These are phyloP conservation scores for Pyrocoelia pectoralis DNA, from an alignment of 2,888 invertebrate genomes.

Conservation along the genomic window DNA sequence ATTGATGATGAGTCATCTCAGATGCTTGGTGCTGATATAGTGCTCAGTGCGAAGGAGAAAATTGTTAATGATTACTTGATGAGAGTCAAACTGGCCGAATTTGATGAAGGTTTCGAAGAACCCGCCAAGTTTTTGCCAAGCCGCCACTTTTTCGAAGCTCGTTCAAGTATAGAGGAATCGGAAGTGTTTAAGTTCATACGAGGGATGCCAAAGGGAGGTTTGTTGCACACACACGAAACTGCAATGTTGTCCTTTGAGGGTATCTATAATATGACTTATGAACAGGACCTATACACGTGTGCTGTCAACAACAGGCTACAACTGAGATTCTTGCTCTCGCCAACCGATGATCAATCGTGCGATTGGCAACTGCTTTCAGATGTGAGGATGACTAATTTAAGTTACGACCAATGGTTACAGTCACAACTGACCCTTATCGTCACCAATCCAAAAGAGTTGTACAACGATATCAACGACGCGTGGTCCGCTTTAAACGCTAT, in stretches of 20 bases:
- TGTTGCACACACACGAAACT: slow-evolving; percentile 74
- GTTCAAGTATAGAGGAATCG: slow-evolving; percentile 66
- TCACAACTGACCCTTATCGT: slow-evolving; percentile 47
- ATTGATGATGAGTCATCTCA: slow-evolving; percentile 22
- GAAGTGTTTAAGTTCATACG: slow-evolving; percentile 71
- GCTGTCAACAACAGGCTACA: slow-evolving; percentile 44
- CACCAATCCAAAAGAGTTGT: slow-evolving; percentile 47
- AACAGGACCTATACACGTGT: slow-evolving; percentile 63
- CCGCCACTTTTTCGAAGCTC: slow-evolving; percentile 70
- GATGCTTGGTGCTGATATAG: slow-evolving; percentile 28
- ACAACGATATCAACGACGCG: slow-evolving; percentile 57
- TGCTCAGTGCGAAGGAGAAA: slow-evolving; percentile 46
- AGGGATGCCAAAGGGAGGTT: slow-evolving; percentile 77
- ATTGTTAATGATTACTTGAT: slow-evolving; percentile 49
- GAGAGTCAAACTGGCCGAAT: slow-evolving; percentile 48
- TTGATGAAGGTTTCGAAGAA: slow-evolving; percentile 47
- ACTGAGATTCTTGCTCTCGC: slow-evolving; percentile 52
- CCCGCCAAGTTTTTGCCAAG: slow-evolving; percentile 66
- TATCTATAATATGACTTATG: slow-evolving; percentile 69
- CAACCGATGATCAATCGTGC: slow-evolving; percentile 45
- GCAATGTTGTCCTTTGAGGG: slow-evolving; percentile 69
- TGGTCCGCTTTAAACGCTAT: slow-evolving; percentile 65
- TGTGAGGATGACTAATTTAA: slow-evolving; percentile 52
- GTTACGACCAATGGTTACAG: slow-evolving; percentile 36
- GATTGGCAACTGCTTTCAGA: slow-evolving; percentile 63